Conservation (phyloP, 2,113 vertebrate species). For the Pygoscelis adeliae region DNA sequence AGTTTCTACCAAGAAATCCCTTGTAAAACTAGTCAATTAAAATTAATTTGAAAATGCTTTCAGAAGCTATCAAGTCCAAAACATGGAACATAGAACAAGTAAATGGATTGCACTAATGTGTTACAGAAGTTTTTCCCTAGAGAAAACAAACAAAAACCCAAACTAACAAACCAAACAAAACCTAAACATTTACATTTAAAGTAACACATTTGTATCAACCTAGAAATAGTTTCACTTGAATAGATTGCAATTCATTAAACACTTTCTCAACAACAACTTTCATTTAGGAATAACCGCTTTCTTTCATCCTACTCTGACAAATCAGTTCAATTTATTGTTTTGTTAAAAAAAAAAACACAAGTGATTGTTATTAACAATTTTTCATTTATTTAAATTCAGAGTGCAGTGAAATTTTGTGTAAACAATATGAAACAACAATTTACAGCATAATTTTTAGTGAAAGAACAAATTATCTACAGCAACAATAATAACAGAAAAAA, state of each 20-base stretch:
- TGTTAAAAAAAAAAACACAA: not conserved
- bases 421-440: not conserved
- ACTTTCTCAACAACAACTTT: not conserved
- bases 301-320: not conserved
- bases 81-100: not conserved
- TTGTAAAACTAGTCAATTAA: not conserved
- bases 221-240: not conserved
- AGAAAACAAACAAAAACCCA: not conserved
- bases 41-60: not conserved
- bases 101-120: not conserved
- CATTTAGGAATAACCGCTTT: not conserved
- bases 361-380: not conserved
- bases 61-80: not conserved
- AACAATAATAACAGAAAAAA: not conserved
- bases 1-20: not conserved
- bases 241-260: not conserved
- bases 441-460: not conserved
- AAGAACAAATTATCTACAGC: not conserved
- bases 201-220: not conserved
- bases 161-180: not conserved
- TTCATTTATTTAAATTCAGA: not conserved
- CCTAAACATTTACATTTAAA: not conserved
- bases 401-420: not conserved
- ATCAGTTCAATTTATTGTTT: not conserved
- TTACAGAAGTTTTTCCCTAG: not conserved